These are phyloP conservation scores for Dipodomys stephensi DNA, from an alignment of 2,113 vertebrate species.

Conservation along the genomic window DNA sequence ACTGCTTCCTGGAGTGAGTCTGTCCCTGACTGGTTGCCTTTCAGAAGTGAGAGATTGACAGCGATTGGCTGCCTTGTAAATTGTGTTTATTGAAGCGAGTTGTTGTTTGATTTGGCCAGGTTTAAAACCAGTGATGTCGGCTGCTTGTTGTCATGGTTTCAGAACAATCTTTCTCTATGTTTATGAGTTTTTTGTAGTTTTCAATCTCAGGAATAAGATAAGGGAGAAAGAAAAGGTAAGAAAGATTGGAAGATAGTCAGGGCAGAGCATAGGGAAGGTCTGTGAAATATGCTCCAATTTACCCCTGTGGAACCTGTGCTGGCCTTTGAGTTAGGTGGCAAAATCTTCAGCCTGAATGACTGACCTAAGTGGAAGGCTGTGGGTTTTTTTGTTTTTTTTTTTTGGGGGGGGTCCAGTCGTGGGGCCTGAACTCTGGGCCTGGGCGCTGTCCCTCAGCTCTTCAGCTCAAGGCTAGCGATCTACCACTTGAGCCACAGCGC, in stretches of 20 bases:
- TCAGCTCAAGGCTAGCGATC: no score
- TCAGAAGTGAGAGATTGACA: neutral
- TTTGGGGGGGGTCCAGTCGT: no score
- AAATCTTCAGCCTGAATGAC: neutral
- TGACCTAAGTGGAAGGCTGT: neutral
- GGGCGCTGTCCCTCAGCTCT: no score
- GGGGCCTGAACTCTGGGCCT: no score
- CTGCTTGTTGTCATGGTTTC: neutral
- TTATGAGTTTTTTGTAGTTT: neutral
- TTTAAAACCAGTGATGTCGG: slow-evolving; percentile 27
- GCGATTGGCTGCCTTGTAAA: neutral
- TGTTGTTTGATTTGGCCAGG: neutral
- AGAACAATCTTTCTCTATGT: slow-evolving; percentile 24
- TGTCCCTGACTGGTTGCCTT: neutral
- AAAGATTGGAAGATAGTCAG: neutral
- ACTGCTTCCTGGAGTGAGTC: neutral
- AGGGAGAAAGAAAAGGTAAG: neutral
- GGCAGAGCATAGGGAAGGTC: neutral
- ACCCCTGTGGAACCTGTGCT: neutral
- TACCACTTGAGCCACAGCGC: no score
- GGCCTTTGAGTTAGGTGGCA: neutral
- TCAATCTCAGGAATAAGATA: slow-evolving; percentile 31
- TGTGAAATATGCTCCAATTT: neutral
- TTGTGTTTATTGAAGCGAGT: neutral
- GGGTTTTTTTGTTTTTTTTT: no score